A percentile compares a stretch with the other conserved stretches of the same genome.
These are phyloP conservation scores for Masnerella sp. DNA, from an alignment of 2,888 invertebrate genomes.

Conservation along the genomic window DNA sequence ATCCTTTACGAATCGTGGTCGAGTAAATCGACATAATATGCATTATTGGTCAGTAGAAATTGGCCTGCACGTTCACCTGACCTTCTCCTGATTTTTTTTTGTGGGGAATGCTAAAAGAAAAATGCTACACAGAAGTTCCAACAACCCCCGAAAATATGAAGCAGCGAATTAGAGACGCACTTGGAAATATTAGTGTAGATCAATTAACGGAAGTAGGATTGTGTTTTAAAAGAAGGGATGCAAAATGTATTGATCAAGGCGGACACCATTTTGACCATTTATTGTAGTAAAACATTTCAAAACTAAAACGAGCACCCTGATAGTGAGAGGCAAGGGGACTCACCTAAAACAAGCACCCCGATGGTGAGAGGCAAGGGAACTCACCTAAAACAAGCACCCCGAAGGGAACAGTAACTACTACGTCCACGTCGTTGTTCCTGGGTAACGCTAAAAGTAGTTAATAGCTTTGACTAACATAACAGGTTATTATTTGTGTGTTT, in stretches of 20 bases:
- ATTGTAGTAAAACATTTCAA: too few relatives aligned
- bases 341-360: too few relatives aligned
- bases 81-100: conserved; percentile 9
- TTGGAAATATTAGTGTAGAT: background rate
- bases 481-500: too few relatives aligned
- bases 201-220: too few relatives aligned
- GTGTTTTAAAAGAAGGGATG: background rate
- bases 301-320: too few relatives aligned
- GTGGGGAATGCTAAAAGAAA: conserved; percentile 17
- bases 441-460: too few relatives aligned
- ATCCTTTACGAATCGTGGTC: conserved; percentile 19
- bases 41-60: conserved; percentile 25
- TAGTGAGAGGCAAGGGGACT: too few relatives aligned
- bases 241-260: conserved; percentile 6
- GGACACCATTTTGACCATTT: conserved; percentile 11
- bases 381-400: too few relatives aligned
- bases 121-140: conserved; percentile 1
- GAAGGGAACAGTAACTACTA: too few relatives aligned
- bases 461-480: too few relatives aligned
- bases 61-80: conserved; percentile 24
- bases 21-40: conserved; percentile 24
- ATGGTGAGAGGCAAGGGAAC: too few relatives aligned
- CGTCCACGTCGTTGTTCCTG: too few relatives aligned
- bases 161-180: conserved; percentile 10
- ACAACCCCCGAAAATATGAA: conserved; percentile 11